Base-by-base conservation (phyloP, 2,113 vertebrate genomes). In the Pteruthius melanotis region DNA sequence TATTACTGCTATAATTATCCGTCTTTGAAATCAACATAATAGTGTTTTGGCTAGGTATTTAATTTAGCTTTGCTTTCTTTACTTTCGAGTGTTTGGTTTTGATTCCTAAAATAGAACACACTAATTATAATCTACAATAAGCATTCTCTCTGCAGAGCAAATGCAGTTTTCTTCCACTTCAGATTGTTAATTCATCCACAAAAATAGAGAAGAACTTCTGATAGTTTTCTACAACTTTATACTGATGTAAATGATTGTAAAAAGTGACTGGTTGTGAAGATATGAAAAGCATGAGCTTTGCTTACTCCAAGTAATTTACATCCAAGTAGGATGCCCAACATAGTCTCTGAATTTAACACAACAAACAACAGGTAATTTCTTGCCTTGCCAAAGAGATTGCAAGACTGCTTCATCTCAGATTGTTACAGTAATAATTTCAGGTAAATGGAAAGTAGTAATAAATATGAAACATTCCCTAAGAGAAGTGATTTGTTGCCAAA, bases 21-120 rank as follows among this genome's bases (percentile, higher is more conserved):
- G 0, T 23, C 82, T 92, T 85, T 83, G 54, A 92, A 80, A 95
- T 70, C 37, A 83, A 69, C 19, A 77, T 53, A 90, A 65, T 21
- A 86, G 23, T 90, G 54, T 57, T 93, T 94, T 77, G 42, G 28
- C 31, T 88, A 88, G 21, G 35, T 94, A 66, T 94, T 94, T 94
- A 74, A 86, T 83, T 92, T 90, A 88, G 37, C 9, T 93, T 88
- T 94, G 37, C 22, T 76, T 93, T 87, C 44, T 76, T 85, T 95
- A 20, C 19, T 71, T 91, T 82, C 47, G 24, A 69, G 28, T 35
- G 72, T 82, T 89, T 91, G 31, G 7, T n/a, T 95, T 93, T 84
- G 57, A 77, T 28, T 88, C 66, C 57, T 86, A 66, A 86, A 96
- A 77, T 66, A 90, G 59, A 86, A 54, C 15, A 61, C 17, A 33